Evolutionary conservation across 2,113 vertebrate genomes (phyloP), one percentile per base, ranked within the genome.

Genomic region (Xiphophorus maculatus): DNA sequence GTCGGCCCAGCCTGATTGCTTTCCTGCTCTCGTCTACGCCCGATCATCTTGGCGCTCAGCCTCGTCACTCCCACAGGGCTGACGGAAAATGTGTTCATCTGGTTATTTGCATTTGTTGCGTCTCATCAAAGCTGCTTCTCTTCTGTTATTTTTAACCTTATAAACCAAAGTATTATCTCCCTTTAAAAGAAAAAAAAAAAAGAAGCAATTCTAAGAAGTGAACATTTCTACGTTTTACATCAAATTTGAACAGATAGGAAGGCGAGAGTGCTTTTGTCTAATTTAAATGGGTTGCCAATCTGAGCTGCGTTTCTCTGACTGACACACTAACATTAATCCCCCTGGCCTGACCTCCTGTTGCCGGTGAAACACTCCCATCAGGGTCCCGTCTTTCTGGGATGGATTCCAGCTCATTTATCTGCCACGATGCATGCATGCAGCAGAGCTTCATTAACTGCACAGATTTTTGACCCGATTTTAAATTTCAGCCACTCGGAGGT

Each of bases 1-100:
- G 64, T 81, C 70, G 35, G 32, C 64, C 68, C 25, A 82, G 69
- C 42, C 54, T 84, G 83, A 85, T 89, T 81, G 75, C 75, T 83
- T 74, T 74, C 72, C 82, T 37, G 66, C 76, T 61, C 42, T 77
- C 29, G 84, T 88, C 74, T 83, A 72, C 77, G 77, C 81, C 63
- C 62, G 51, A 78, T 85, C 65, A 83, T 81, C 78, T 77, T 62
- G 42, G 63, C 72, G 61, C 68, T 37, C 15, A n/a, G 70, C 71
- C 11, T 19, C 1, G 19, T 66, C 83, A 74, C 77, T 76, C 80
- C 76, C 76, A 69, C 79, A 67, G 67, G 30, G 44, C 61, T 75
- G 81, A 80, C 73, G 64, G 76, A 66, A 77, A 86, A 69, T 63
- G 66, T 69, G 80, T 32, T 35, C 83, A 29, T 61, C 40, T n/a